Evolutionary conservation across 2,113 vertebrate genomes (phyloP).

Genomic region (Gavialis gangeticus): DNA sequence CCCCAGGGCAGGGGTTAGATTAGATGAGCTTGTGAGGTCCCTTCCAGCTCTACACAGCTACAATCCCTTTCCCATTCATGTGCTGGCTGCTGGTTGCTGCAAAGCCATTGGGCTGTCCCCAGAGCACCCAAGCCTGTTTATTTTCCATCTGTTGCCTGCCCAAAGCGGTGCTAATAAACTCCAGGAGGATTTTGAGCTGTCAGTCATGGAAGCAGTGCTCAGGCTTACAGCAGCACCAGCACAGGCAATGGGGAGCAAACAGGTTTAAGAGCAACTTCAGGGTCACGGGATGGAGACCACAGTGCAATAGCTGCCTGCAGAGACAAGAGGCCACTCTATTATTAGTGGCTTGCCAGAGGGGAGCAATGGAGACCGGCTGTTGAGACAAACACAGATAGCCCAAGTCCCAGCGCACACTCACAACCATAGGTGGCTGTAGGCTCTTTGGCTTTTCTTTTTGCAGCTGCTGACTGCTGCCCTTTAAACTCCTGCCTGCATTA

Average conservation of each 20-base stretch:
- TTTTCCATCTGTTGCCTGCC: neutral
- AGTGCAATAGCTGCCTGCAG: neutral
- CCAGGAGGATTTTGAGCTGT: neutral
- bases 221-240: neutral
- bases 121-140: neutral
- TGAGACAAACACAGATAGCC: too few relatives aligned
- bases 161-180: neutral
- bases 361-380: too few relatives aligned
- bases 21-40: neutral
- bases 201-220: neutral
- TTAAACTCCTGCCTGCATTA: neutral
- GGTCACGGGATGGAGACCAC: neutral
- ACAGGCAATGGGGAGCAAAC: neutral
- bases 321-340: neutral
- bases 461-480: neutral
- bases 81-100: neutral
- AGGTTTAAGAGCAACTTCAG: neutral
- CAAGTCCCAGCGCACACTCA: neutral
- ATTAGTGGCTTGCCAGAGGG: neutral
- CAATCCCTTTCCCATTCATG: neutral
- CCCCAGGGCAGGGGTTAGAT: rapidly evolving
- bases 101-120: neutral
- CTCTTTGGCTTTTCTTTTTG: neutral
- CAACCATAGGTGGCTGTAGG: neutral
- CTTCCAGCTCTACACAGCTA: neutral